Evolutionary conservation across 2,797 vertebrate species (phyloP).

Genomic region (Masticophis lateralis): DNA sequence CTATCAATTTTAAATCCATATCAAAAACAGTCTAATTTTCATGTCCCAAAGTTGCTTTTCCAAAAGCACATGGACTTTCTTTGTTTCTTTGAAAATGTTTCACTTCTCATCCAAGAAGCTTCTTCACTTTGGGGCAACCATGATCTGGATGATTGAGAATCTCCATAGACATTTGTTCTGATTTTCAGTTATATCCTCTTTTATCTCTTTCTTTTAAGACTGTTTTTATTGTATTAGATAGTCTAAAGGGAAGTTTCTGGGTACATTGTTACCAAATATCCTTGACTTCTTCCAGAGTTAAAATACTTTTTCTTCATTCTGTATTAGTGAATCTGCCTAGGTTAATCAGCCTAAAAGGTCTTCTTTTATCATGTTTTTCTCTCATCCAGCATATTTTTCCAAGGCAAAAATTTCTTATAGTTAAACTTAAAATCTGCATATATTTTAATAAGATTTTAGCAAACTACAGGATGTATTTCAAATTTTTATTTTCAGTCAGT

Average conservation of each 20-base stretch:
- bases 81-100: neutral
- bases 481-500: neutral
- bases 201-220: neutral
- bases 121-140: neutral
- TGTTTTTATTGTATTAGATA: neutral
- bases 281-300: neutral
- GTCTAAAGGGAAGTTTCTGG: neutral
- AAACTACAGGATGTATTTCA: neutral
- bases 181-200: neutral
- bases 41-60: neutral
- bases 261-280: neutral
- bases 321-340: neutral
- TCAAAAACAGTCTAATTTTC: neutral
- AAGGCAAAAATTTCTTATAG: neutral
- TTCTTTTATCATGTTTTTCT: neutral
- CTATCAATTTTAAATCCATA: neutral
- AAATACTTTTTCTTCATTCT: neutral
- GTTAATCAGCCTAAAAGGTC: neutral
- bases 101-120: neutral
- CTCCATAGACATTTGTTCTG: neutral
- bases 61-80: neutral
- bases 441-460: neutral
- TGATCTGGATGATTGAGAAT: neutral
- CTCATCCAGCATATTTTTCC: neutral
- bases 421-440: neutral